Evolutionary conservation across 2,888 invertebrate genomes (phyloP), one percentile per base, ranked within the genome.

Genomic region (Aromia moschata): DNA sequence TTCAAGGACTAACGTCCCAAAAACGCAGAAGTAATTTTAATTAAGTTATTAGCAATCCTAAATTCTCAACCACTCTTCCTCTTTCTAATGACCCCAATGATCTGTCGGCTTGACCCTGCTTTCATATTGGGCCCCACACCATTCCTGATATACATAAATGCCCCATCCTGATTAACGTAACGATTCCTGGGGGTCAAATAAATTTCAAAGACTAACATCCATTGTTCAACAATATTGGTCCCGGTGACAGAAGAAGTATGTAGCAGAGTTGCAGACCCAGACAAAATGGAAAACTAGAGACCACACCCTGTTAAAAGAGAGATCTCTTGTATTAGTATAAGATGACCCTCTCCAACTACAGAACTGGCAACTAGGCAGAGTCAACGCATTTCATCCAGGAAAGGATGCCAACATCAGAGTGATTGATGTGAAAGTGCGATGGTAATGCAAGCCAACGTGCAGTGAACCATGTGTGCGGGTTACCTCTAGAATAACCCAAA

Each of bases 321-420:
- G 2, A 11, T 11, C 9, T 2, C 12, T 59, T 11, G 59, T 55
- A 1, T 17, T 59, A 2, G 17, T 56, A 1, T 49, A 51, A 16
- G 49, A 59, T 17, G 59, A 55, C 9, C 16, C 49, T 17, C 25
- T 52, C 17, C 60, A 56, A 12, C 46, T 52, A 2, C 20, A 45
- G 18, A 16, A 18, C 11, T 60, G 56, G 60, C 25, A 10, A 17
- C 16, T 55, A 12, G 59, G 55, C n/a, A 30, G 59, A 37, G 30
- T 52, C 4, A 9, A 44, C 1, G 15, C 49, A 10, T 15, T 49
- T 16, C 56, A 56, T 30, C 56, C 60, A 18, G 60, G 56, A 15
- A 16, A 30, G 2, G 60, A 60, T 16, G 16, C 25, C 3, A 38
- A 56, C 11, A 44, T 41, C 2, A 14, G 56, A 4, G 60, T 60